Percentiles rank a stretch among this genome's conserved stretches.
Evolutionary conservation across 2,113 vertebrate species (phyloP).

Genomic region (Gasterosteus nipponicus): DNA sequence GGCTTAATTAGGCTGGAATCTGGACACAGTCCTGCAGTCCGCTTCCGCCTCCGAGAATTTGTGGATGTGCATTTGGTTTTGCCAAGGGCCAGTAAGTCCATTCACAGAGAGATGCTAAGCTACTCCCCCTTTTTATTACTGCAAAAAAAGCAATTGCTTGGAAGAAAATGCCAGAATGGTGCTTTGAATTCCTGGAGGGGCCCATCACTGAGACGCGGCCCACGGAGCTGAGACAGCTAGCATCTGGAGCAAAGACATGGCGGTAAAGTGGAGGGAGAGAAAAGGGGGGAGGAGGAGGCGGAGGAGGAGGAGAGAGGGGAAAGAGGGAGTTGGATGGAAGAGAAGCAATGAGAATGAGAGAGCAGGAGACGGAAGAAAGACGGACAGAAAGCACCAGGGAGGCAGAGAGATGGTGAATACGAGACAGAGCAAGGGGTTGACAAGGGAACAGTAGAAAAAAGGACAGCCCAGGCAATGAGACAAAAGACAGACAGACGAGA

Average conservation of each 20-base stretch:
- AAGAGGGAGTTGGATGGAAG: conserved; percentile 7
- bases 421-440: conserved; percentile 57
- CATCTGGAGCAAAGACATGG: conserved; percentile 76
- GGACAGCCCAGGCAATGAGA: conserved; percentile 59
- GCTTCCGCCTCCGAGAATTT: conserved; percentile 66
- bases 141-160: conserved; percentile 76
- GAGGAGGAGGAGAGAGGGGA: conserved; percentile 28
- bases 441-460: conserved; percentile 38
- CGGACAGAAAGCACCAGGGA: conserved; percentile 42
- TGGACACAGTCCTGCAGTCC: conserved; percentile 47
- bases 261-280: conserved; percentile 48
- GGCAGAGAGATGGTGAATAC: conserved; percentile 41
- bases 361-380: conserved; percentile 18
- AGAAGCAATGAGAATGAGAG: conserved; percentile 31
- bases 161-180: conserved; percentile 78
- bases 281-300: neutral
- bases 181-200: conserved; percentile 80
- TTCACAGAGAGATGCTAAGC: conserved; percentile 75
- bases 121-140: conserved; percentile 80
- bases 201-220: conserved; percentile 74
- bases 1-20: conserved; percentile 71
- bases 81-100: conserved; percentile 72
- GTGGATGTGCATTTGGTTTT: conserved; percentile 68
- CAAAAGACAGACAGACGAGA: conserved; percentile 76
- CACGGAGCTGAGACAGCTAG: conserved; percentile 74